Conservation (phyloP, 2,888 invertebrate genomes). For the Chesias legatella region DNA sequence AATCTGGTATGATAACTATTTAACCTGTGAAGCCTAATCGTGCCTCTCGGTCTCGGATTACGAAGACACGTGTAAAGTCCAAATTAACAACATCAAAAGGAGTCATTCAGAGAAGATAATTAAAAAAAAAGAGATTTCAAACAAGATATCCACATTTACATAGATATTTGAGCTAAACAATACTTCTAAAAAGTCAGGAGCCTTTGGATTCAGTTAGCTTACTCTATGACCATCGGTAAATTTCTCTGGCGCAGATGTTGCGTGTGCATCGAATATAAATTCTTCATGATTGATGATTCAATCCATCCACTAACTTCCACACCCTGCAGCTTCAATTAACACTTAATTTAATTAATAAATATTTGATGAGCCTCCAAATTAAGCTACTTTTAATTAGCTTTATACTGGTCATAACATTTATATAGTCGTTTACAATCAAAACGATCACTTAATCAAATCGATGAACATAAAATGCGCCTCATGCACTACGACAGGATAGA, state of each 20-base stretch:
- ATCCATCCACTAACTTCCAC: conserved; percentile 43
- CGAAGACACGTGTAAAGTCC: too few relatives aligned
- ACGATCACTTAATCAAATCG: conserved; percentile 34
- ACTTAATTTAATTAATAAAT: conserved; percentile 48
- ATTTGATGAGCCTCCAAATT: conserved; percentile 43
- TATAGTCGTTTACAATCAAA: conserved; percentile 31
- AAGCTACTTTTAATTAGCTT: conserved; percentile 38
- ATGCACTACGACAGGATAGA: conserved; percentile 41
- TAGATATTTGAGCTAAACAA: too few relatives aligned
- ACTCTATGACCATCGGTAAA: conserved; percentile 4
- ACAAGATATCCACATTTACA: too few relatives aligned
- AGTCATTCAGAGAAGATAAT: background rate
- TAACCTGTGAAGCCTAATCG: too few relatives aligned
- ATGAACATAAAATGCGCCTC: conserved; percentile 30
- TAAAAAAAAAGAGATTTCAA: background rate
- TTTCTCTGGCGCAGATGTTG: conserved; percentile 29
- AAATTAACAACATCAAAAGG: too few relatives aligned
- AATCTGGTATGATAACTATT: too few relatives aligned
- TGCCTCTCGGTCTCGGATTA: too few relatives aligned
- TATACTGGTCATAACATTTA: conserved; percentile 28
- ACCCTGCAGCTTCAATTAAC: conserved; percentile 56
- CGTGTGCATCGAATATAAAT: conserved; percentile 44
- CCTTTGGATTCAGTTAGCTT: background rate
- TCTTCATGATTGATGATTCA: conserved; percentile 53
- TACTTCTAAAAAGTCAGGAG: conserved; percentile 2